Conservation (phyloP, 2,888 invertebrate species). For the Chaetogeoica ovagalla region DNA sequence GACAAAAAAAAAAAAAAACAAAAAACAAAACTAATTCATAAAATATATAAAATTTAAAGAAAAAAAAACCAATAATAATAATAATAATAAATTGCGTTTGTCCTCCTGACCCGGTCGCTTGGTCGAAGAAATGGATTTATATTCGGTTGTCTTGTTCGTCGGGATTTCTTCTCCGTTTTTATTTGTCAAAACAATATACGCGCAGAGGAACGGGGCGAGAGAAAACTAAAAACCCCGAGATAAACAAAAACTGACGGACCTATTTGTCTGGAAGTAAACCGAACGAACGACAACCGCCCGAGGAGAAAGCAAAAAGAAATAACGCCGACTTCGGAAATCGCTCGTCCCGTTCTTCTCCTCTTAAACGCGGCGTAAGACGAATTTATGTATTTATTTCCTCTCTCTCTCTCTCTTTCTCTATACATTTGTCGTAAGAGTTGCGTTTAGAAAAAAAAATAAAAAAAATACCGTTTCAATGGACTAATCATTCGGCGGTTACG, state of each 20-base stretch:
- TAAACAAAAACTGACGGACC: conserved; percentile 24
- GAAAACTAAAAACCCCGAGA: neutral
- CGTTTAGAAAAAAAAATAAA: too few relatives aligned
- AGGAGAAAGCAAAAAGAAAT: neutral
- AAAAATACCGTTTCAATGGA: too few relatives aligned
- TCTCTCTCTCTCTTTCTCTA: neutral
- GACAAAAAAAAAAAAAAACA: neutral
- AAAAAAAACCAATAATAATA: neutral
- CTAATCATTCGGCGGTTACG: neutral
- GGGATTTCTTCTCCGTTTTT: neutral
- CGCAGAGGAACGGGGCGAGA: neutral
- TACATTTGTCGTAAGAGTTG: too few relatives aligned
- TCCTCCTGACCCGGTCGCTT: neutral
- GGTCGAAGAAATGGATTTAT: conserved; percentile 14
- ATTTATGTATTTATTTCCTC: neutral
- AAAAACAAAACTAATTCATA: neutral
- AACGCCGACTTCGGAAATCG: neutral
- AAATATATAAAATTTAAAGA: neutral
- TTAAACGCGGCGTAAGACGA: neutral
- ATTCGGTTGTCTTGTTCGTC: conserved; percentile 16
- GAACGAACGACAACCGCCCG: conserved; percentile 22
- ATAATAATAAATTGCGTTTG: neutral
- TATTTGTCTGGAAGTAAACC: conserved; percentile 40
- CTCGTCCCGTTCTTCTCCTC: neutral
- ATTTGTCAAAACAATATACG: conserved; percentile 20